Evolutionary conservation across 2,113 vertebrate species (phyloP), one percentile per base, ranked within the genome.

Genomic region (Paramormyrops kingsleyae): DNA sequence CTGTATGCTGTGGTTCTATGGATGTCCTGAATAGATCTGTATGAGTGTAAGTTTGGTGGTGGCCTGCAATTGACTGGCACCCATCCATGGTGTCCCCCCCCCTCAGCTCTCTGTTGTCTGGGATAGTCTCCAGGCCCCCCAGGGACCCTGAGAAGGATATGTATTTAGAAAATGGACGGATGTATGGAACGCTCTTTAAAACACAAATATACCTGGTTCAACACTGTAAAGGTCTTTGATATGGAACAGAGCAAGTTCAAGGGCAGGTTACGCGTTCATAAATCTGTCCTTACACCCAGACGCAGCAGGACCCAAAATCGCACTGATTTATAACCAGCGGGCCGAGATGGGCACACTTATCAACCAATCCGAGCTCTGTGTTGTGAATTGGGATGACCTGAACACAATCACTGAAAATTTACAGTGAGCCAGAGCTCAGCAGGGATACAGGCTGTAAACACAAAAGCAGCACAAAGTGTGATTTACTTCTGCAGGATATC

Each of bases 311-410:
- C 50, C 85, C 50, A 24, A 44, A 24, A 24, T 24, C 39, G 50
- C 50, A 35, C 50, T 39, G 50, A 96, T 95, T 95, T 95, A 96
- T 92, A 89, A 91, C 91, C 94, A 93, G 94, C 27, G 39, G 88
- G 39, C 59, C 93, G 94, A 94, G 95, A 96, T 93, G 89, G 94
- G 94, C 96, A 96, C 93, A 91, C 92, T 27, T 89, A 27, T 17
- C 85, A 53, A 91, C 91, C 92, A 87, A 92, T 90, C 92, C 46
- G 86, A 62, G 77, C 87, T 89, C 92, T 59, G 0, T 42, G 91
- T 93, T 93, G 94, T 93, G 24, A 53, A 56, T 27, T 21, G 47
- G 88, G 21, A 19, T 62, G 66, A 66, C 31, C 27, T 42, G 6
- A 12, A 47, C 3, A 85, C 5, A 86, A 46, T 47, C 44, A 24